Conservation (phyloP, 2,113 vertebrate genomes). For the Bucco capensis region DNA sequence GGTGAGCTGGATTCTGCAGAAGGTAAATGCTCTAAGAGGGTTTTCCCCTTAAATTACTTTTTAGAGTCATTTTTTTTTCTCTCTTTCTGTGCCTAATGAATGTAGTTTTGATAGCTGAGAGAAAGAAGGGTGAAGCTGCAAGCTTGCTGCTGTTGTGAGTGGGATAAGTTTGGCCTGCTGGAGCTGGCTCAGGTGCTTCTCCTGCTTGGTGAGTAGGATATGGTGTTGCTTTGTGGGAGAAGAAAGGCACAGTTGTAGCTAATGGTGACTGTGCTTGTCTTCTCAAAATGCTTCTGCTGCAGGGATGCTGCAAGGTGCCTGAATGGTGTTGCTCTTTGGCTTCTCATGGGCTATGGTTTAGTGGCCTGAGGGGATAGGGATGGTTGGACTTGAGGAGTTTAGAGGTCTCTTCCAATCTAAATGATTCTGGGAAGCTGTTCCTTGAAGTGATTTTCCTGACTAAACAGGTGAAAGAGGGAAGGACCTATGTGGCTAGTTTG, state of each 20-base stretch:
- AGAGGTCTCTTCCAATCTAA: too few species aligned
- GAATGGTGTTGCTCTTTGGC: not conserved
- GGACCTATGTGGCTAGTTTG: too few species aligned
- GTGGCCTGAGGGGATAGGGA: too few species aligned
- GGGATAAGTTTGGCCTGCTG: too few species aligned
- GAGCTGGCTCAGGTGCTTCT: not conserved
- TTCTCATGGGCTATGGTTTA: not conserved
- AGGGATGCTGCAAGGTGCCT: not conserved
- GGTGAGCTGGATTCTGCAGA: too few species aligned
- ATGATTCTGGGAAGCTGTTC: too few species aligned
- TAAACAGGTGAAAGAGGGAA: too few species aligned
- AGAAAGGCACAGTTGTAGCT: rapidly evolving
- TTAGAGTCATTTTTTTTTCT: too few species aligned
- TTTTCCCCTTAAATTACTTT: not conserved
- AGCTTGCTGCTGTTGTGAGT: too few species aligned
- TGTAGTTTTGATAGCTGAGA: not conserved
- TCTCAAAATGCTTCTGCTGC: not conserved
- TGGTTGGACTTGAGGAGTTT: too few species aligned
- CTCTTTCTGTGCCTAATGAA: not conserved
- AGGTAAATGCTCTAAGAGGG: not conserved
- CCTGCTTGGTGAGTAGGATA: rapidly evolving
- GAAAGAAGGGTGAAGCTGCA: not conserved
- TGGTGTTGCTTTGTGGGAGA: not conserved
- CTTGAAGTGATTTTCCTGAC: not conserved
- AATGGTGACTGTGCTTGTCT: not conserved